Evolutionary conservation across 2,797 vertebrate species (phyloP), one percentile per base, ranked within the genome.

Genomic region (Poecilia wingei): DNA sequence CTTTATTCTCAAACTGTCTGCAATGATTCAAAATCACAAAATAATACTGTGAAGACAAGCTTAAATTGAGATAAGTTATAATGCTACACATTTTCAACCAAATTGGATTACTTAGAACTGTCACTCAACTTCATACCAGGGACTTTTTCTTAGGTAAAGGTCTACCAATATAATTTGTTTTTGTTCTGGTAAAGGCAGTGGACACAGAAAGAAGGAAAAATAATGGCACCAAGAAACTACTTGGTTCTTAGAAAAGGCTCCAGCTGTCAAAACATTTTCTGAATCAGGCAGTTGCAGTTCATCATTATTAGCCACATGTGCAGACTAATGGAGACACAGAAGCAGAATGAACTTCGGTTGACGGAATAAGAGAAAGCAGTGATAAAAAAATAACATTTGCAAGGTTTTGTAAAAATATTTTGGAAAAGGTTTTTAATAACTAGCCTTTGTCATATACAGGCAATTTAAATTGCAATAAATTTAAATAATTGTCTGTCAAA

Each of bases 311-410:
- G 39, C 16, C 55, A 41, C 13, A 80, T n/a, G 20, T 68, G 74
- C 73, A 39, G 45, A 57, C 72, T 45, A 80, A 83, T 14, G 22
- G 70, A 76, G 59, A 78, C 25, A 55, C 71, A 77, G 36, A 46
- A 77, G 61, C 20, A 72, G 53, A 81, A 70, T 57, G 39, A 36
- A 66, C 28, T 78, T 75, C 1, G 43, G 25, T 55, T 69, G 20
- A 6, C 73, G 46, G 28, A 22, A 31, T 4, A 71, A 76, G 41
- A 2, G 0, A 53, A 55, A 16, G 20, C 43, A 36, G n/a, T 61
- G n/a, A 16, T 57, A 77, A 77, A 79, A 61, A 36, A 36, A 43
- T 31, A 69, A 22, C 1, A 13, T 43, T 36, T 28, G 43, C 51
- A 77, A 20, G 0, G 25, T 25, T 74, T 8, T 75, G 31, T 28